These are phyloP conservation scores for Pseudotriccus pelzelni DNA, from an alignment of 2,797 vertebrate species.

Conservation along the genomic window DNA sequence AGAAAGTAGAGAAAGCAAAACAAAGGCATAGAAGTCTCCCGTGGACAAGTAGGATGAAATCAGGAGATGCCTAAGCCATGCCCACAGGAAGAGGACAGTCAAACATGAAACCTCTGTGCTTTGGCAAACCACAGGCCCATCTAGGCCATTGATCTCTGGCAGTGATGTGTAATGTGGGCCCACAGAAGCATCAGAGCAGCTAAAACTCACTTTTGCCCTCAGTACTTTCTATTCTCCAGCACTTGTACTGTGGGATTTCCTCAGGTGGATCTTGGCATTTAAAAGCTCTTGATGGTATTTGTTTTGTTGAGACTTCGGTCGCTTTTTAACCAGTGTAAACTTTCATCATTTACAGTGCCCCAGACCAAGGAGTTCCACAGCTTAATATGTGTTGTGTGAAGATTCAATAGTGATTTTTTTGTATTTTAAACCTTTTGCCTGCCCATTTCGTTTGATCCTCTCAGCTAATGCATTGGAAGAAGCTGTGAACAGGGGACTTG, in stretches of 20 bases:
- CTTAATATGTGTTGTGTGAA: accelerated
- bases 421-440: not conserved
- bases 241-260: not conserved
- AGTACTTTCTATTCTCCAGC: accelerated
- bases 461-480: not conserved
- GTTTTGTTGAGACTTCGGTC: not conserved
- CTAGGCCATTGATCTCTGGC: not conserved
- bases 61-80: not conserved
- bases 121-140: not conserved
- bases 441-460: not conserved
- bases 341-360: not conserved
- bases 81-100: not conserved
- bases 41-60: not conserved
- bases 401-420: not conserved
- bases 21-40: not conserved
- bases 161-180: not conserved
- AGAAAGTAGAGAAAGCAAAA: not conserved
- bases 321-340: not conserved
- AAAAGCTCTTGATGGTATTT: not conserved
- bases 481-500: not conserved
- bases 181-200: not conserved
- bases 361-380: not conserved
- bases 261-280: not conserved
- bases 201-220: not conserved
- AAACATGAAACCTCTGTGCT: not conserved